Evolutionary conservation across 2,797 vertebrate genomes (phyloP).

Genomic region (Florisuga fusca): DNA sequence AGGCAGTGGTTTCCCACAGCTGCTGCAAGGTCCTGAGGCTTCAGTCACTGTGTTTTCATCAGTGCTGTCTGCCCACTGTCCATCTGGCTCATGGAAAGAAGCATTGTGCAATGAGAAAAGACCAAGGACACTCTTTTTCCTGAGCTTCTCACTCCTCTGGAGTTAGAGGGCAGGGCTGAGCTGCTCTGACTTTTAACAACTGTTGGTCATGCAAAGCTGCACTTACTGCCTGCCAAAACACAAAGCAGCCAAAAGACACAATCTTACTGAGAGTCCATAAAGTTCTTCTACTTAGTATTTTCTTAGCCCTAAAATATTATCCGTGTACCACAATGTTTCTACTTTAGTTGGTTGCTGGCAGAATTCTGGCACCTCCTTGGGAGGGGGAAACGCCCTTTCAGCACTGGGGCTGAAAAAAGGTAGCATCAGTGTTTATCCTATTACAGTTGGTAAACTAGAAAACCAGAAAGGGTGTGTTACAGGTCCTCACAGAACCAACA

Average conservation of each 20-base stretch:
- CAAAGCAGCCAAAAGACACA: conserved; percentile 20
- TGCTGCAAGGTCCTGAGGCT: neutral
- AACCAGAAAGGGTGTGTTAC: neutral
- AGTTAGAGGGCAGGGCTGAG: neutral
- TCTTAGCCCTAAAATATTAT: neutral
- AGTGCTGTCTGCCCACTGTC: neutral
- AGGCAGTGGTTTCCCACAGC: neutral
- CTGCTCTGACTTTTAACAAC: neutral
- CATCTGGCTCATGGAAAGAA: neutral
- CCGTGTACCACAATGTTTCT: neutral
- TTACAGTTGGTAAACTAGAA: neutral
- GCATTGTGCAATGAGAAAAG: neutral
- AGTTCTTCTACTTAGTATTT: neutral
- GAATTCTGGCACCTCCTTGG: neutral
- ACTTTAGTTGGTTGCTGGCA: neutral
- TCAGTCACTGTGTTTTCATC: neutral
- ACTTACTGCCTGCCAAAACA: neutral
- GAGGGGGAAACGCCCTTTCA: neutral
- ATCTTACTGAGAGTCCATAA: neutral
- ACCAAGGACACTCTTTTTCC: neutral
- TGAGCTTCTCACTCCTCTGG: neutral
- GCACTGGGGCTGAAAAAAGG: neutral
- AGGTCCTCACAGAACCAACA: neutral
- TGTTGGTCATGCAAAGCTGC: neutral
- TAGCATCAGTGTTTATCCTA: neutral